These are phyloP conservation scores for Pandemis heparana DNA, from an alignment of 2,888 invertebrate species.

Conservation along the genomic window DNA sequence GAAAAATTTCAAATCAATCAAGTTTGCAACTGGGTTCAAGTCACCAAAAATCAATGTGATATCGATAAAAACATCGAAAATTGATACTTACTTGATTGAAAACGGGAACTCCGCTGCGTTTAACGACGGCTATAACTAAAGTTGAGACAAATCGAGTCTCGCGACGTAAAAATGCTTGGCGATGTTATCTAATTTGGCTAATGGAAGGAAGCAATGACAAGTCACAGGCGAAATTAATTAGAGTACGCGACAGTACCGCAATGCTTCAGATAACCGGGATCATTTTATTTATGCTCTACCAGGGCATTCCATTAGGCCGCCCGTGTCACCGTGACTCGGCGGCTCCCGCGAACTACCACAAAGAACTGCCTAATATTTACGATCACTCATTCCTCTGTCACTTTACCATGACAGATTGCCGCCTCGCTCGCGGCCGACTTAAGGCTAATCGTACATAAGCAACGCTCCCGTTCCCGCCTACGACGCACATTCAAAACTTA, in stretches of 20 bases:
- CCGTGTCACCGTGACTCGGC: constrained; percentile 56
- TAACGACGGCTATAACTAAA: constrained; percentile 39
- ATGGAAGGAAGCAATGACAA: constrained; percentile 62
- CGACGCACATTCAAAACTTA: constrained; percentile 40
- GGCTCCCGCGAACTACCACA: constrained; percentile 44
- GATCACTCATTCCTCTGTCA: constrained; percentile 73
- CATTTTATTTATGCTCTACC: constrained; percentile 39
- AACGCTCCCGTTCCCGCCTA: constrained; percentile 40
- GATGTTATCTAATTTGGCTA: constrained; percentile 69
- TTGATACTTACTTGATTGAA: constrained; percentile 43
- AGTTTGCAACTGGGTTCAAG: constrained; percentile 2
- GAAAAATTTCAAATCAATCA: background rate
- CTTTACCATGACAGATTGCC: constrained; percentile 64
- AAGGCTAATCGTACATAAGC: constrained; percentile 44
- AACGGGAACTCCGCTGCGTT: constrained; percentile 33
- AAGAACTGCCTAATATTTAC: constrained; percentile 66
- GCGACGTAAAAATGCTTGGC: constrained; percentile 53
- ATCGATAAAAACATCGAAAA: constrained; percentile 15
- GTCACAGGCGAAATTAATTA: constrained; percentile 44
- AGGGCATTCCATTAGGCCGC: constrained; percentile 50
- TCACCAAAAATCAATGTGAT: background rate
- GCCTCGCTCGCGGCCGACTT: constrained; percentile 43
- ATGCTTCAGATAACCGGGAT: constrained; percentile 36
- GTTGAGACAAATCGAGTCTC: constrained; percentile 37
- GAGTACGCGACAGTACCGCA: constrained; percentile 31